Conservation (phyloP, 2,797 vertebrate genomes). For the Urosaurus nigricauda region DNA sequence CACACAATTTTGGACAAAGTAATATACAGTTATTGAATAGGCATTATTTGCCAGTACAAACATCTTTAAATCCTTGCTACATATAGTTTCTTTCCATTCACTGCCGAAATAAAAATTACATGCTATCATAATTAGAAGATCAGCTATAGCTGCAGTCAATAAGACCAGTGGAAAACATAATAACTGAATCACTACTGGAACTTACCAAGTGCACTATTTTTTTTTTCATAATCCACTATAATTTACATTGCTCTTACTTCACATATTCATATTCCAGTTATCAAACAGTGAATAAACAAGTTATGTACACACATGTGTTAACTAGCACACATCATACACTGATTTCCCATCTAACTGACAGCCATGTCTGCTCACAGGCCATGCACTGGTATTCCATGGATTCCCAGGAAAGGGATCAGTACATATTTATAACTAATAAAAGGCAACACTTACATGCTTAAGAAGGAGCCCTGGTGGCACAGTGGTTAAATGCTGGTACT, state of each 20-base stretch:
- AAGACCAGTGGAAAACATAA: neutral
- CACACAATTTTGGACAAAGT: conserved; percentile 1
- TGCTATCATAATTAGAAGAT: neutral
- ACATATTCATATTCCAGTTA: neutral
- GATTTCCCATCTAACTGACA: neutral
- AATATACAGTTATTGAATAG: neutral
- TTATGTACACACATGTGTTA: neutral
- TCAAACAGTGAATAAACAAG: neutral
- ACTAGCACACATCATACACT: neutral
- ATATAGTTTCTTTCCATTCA: neutral
- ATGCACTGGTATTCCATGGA: neutral
- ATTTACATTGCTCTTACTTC: neutral
- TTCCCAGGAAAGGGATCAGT: neutral
- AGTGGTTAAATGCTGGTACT: too few relatives aligned
- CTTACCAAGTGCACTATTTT: neutral
- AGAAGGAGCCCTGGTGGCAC: too few relatives aligned
- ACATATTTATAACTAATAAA: neutral
- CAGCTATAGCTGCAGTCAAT: fast-evolving
- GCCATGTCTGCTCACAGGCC: neutral
- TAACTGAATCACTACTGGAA: neutral
- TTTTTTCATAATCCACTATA: too few relatives aligned
- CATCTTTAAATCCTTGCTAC: neutral
- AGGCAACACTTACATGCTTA: too few relatives aligned
- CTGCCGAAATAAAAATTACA: neutral
- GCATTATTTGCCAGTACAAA: conserved; percentile 43